Percentiles rank a stretch among this genome's conserved stretches.
These are phyloP conservation scores for Luidia sarsii DNA, from an alignment of 53 echinoderm and acorn worm species.

Conservation along the genomic window DNA sequence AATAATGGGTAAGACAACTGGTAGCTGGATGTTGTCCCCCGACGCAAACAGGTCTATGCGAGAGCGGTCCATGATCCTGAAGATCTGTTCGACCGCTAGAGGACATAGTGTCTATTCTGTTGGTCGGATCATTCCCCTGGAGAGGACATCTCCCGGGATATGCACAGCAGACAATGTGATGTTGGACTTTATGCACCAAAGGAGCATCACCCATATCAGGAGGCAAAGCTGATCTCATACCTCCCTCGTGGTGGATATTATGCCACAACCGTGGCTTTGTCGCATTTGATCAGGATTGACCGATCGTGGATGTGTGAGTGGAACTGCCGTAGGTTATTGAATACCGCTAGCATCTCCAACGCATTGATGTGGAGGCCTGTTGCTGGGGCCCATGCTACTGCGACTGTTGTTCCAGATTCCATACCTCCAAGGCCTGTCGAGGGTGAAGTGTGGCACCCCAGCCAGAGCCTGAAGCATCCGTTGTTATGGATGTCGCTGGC, in stretches of 20 bases:
- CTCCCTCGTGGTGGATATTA: slow-evolving; percentile 56
- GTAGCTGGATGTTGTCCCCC: slow-evolving; percentile 33
- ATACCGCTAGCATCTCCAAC: too few relatives aligned
- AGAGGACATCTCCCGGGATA: slow-evolving; percentile 39
- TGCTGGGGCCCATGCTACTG: neutral
- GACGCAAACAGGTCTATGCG: too few relatives aligned
- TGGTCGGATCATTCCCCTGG: too few relatives aligned
- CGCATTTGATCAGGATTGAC: too few relatives aligned
- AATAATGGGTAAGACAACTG: neutral
- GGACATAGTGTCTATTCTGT: too few relatives aligned
- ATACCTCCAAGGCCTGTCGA: too few relatives aligned
- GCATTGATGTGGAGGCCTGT: slow-evolving; percentile 14
- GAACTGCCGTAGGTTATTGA: too few relatives aligned
- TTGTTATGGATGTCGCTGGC: too few relatives aligned
- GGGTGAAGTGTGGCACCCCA: slow-evolving; percentile 12
- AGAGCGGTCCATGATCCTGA: too few relatives aligned
- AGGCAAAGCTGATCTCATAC: slow-evolving; percentile 43
- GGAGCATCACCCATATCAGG: neutral
- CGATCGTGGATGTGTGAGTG: too few relatives aligned
- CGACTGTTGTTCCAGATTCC: neutral
- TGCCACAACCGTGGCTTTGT: slow-evolving; percentile 49
- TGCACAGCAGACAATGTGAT: slow-evolving; percentile 36
- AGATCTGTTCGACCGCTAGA: too few relatives aligned
- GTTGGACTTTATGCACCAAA: too few relatives aligned
- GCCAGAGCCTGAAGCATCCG: slow-evolving; percentile 10